phyloP scores from a whole-genome alignment of 2,888 invertebrate genomes.

The Malachius bipustulatus region DNA sequence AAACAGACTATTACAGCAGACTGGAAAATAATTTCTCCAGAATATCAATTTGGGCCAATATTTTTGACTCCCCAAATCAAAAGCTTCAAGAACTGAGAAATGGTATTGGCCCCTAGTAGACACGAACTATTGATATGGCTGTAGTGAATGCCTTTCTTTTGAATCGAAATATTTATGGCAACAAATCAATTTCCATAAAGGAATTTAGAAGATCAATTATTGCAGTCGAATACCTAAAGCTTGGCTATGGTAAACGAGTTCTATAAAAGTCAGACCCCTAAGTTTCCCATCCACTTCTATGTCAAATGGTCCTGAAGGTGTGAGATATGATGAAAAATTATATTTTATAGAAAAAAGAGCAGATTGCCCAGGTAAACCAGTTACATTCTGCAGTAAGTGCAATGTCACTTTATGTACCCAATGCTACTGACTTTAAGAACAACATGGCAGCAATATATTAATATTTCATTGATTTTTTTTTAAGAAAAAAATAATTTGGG shows the following conservation, averaged over 20 bases:
- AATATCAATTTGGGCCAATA: too few species aligned
- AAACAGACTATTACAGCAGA: too few species aligned
- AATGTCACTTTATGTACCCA: slow-evolving; percentile 1
- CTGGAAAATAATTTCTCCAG: too few species aligned
- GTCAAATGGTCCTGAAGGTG: neutral
- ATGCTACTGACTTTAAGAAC: slow-evolving; percentile 1
- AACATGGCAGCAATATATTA: slow-evolving; percentile 1
- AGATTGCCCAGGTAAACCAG: slow-evolving; percentile 3
- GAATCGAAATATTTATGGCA: slow-evolving; percentile 1
- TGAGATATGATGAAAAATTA: neutral
- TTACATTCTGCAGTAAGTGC: slow-evolving; percentile 2
- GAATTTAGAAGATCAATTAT: slow-evolving; percentile 1
- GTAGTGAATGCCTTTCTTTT: neutral
- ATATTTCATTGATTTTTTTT: neutral
- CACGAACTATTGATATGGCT: slow-evolving; percentile 1
- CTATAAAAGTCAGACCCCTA: neutral
- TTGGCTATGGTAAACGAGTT: slow-evolving; percentile 2
- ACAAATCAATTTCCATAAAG: slow-evolving; percentile 1
- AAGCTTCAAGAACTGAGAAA: too few species aligned
- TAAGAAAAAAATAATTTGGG: neutral
- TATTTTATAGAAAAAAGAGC: neutral
- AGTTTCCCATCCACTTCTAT: neutral
- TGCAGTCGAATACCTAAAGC: neutral
- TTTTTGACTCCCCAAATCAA: too few species aligned
- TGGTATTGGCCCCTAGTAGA: slow-evolving; percentile 2